Conservation (phyloP, 2,797 vertebrate genomes). For the Coregonus ussuriensis region DNA sequence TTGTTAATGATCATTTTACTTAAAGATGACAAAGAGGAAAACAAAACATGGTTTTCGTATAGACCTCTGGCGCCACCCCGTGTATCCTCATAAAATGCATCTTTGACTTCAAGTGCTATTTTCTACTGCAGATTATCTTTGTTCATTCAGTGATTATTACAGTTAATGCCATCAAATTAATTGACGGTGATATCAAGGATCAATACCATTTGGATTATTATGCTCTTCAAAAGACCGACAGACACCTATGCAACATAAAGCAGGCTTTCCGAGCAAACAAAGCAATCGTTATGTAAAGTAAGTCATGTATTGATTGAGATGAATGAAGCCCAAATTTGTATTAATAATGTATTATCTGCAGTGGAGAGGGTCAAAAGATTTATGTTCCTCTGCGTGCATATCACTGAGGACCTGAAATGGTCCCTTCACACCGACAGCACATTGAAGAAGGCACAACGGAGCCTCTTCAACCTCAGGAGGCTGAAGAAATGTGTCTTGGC, state of each 20-base stretch:
- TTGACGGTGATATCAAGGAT: background rate
- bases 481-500: too few species aligned
- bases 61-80: background rate
- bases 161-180: background rate
- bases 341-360: too few species aligned
- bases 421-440: too few species aligned
- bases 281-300: background rate
- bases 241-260: background rate
- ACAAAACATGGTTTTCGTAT: background rate
- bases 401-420: too few species aligned
- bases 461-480: too few species aligned
- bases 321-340: too few species aligned
- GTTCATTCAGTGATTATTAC: background rate
- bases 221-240: background rate
- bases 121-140: background rate
- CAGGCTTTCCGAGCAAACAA: background rate
- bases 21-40: background rate
- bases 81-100: background rate
- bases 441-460: too few species aligned
- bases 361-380: too few species aligned
- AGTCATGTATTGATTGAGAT: too few species aligned
- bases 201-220: background rate
- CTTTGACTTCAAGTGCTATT: background rate
- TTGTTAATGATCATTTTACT: background rate
- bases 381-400: too few species aligned